Conservation (phyloP, 1,140 invertebrate species). For the Rhizoglyphus robini region DNA sequence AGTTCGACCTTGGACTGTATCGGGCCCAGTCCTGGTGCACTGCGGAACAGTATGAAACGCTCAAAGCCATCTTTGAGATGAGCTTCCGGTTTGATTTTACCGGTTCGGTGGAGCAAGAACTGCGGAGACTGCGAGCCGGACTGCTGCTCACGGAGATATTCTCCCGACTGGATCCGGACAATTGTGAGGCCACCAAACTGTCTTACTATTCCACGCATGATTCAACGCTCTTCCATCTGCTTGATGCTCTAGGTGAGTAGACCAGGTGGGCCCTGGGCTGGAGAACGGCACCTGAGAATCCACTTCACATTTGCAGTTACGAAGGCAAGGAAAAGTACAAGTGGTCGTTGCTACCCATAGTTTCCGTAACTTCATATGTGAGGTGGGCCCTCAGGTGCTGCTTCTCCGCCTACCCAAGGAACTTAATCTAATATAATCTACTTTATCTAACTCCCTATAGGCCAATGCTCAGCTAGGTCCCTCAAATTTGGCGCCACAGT, state of each 20-base stretch:
- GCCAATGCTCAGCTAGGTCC: too few species aligned
- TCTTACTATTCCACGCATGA: constrained; percentile 44
- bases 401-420: too few species aligned
- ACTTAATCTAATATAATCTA: too few species aligned
- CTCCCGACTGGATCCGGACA: not conserved
- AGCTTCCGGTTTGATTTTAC: not conserved
- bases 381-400: too few species aligned
- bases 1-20: not conserved
- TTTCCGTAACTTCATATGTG: too few species aligned
- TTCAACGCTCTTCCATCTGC: not conserved
- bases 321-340: too few species aligned
- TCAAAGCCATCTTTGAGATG: constrained; percentile 7
- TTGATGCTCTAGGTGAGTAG: not conserved
- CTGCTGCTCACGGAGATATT: not conserved
- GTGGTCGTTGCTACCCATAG: too few species aligned
- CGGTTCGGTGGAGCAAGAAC: not conserved
- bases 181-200: constrained; percentile 23
- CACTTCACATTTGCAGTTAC: too few species aligned
- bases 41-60: not conserved
- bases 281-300: too few species aligned
- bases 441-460: too few species aligned
- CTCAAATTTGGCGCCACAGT: too few species aligned
- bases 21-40: constrained; percentile 1
- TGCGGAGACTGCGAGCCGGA: not conserved
- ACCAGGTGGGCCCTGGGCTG: too few species aligned